Evolutionary conservation across 92 coral and sea anemone genomes (phyloP), one percentile per base, ranked within the genome.

Genomic region (Epizoanthus scotinus): DNA sequence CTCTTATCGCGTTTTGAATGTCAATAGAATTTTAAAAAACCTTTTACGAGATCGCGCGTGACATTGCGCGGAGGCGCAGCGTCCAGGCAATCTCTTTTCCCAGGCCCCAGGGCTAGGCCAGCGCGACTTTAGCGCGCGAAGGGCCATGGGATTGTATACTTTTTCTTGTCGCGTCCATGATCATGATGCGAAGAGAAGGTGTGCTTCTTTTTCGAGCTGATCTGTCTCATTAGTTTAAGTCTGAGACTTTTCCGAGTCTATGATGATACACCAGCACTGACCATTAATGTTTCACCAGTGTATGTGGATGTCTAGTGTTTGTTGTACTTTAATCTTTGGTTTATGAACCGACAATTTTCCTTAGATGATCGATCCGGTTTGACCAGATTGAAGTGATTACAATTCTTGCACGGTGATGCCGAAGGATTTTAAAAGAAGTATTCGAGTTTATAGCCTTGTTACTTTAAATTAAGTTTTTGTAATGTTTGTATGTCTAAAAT

Each of bases 181-280:
- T n/a, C 52, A 75, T 75, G 81, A 2, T n/a, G 67, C 13, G 66
- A 74, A 2, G 36, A 40, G 81, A 75, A 22, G 81, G 19, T 34
- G 13, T 22, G 26, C 69, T 58, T 75, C 68, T 38, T 21, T 59
- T 17, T 42, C 18, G 28, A 19, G 56, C 73, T 36, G 24, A 58
- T 20, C 14, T n/a, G 38, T 20, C 68, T 75, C 81, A 75, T 80
- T 90, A 92, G 97, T 92, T 92, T 92, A 92, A 92, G 91, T 92
- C 97, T 87, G 94, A 92, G 97, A 88, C 88, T 79, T 90, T 79
- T 17, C 27, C 0, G 52, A 81, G 93, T 90, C 91, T 42, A 62
- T 92, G 97, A 92, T 29, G 97, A 92, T 18, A 60, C 61, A 49
- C 17, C 27, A 18, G 15, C 67, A 31, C 97, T 92, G 97, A 92